phyloP scores from a whole-genome alignment of 2,888 invertebrate genomes.

The Agrotis exclamationis region DNA sequence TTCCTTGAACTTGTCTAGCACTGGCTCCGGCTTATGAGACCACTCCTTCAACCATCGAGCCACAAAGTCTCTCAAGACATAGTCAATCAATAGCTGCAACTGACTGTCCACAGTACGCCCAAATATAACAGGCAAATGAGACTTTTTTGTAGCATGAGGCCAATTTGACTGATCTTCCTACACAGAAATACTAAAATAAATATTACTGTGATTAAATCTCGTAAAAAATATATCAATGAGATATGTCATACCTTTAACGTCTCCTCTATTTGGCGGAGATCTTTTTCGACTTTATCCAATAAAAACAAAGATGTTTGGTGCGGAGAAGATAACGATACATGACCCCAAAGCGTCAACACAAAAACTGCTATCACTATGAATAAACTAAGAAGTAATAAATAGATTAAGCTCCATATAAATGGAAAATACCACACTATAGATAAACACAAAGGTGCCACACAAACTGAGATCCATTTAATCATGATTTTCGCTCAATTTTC shows the following conservation, averaged over 20 bases:
- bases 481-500: slow-evolving; percentile 70
- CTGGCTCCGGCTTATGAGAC: slow-evolving; percentile 92
- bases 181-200: slow-evolving; percentile 32
- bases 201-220: not conserved
- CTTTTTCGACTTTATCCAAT: slow-evolving; percentile 92
- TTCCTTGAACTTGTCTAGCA: slow-evolving; percentile 93
- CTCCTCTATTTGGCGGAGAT: slow-evolving; percentile 91
- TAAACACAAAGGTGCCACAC: slow-evolving; percentile 75
- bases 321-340: slow-evolving; percentile 92
- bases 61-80: slow-evolving; percentile 95
- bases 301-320: slow-evolving; percentile 92
- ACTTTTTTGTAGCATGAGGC: slow-evolving; percentile 82
- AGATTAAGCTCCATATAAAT: slow-evolving; percentile 77
- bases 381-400: slow-evolving; percentile 77
- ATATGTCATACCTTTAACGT: slow-evolving; percentile 90
- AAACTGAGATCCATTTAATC: slow-evolving; percentile 78
- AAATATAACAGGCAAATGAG: slow-evolving; percentile 94
- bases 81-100: slow-evolving; percentile 95
- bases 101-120: slow-evolving; percentile 96
- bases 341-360: slow-evolving; percentile 90
- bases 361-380: slow-evolving; percentile 78
- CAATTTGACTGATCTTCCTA: slow-evolving; percentile 86
- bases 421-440: slow-evolving; percentile 82
- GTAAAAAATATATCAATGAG: not conserved
- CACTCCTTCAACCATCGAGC: slow-evolving; percentile 94